Evolutionary conservation across 2,113 vertebrate genomes (phyloP).

Genomic region (Clupea harengus): DNA sequence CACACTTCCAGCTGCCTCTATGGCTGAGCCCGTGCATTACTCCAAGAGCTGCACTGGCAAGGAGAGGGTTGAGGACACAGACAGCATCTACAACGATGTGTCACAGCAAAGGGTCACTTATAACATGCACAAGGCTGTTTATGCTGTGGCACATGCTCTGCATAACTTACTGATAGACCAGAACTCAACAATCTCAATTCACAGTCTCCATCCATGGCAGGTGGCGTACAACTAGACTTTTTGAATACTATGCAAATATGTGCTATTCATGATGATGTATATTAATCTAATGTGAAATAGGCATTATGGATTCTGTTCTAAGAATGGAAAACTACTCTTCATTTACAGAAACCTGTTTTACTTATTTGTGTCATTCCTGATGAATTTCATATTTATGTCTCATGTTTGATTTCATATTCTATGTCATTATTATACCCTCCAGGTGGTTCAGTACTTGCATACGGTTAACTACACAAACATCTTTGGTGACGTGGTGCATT

Average conservation of each 20-base stretch:
- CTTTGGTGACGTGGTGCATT: slow-evolving; percentile 52
- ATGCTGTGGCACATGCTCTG: slow-evolving; percentile 59
- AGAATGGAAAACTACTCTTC: not conserved
- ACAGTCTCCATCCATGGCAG: slow-evolving; percentile 59
- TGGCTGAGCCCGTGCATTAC: slow-evolving; percentile 30
- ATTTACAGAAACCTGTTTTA: not conserved
- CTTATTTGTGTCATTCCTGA: not conserved
- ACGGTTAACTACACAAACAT: slow-evolving; percentile 56
- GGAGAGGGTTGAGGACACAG: slow-evolving; percentile 49
- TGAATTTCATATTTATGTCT: not conserved
- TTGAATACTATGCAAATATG: not conserved
- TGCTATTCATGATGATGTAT: not conserved
- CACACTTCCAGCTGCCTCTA: slow-evolving; percentile 24
- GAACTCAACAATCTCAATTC: slow-evolving; percentile 4
- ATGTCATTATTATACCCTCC: not conserved
- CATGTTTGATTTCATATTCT: not conserved
- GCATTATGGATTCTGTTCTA: not conserved
- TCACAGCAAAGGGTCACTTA: slow-evolving; percentile 58
- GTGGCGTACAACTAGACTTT: slow-evolving; percentile 33
- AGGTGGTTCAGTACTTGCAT: slow-evolving; percentile 58
- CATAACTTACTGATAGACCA: slow-evolving; percentile 47
- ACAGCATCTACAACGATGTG: slow-evolving; percentile 58
- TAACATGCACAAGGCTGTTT: slow-evolving; percentile 61
- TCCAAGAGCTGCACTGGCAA: slow-evolving; percentile 53
- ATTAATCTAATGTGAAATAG: not conserved